Evolutionary conservation across 2,113 vertebrate species (phyloP), one percentile per base, ranked within the genome.

Genomic region (Solenodon paradoxus): DNA sequence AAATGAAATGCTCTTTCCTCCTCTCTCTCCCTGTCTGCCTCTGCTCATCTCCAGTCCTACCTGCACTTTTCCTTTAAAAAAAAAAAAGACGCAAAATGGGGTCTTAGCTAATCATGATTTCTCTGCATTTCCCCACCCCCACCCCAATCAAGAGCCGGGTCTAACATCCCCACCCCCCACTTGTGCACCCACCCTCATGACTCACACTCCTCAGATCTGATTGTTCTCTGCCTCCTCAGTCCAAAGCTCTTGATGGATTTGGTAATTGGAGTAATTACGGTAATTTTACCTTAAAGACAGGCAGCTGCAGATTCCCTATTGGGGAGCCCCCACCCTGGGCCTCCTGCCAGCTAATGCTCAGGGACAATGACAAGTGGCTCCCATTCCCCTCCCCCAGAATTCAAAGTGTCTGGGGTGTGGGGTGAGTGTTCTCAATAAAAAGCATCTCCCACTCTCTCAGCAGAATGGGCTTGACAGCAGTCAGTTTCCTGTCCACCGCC

Each of bases 251-350:
- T 98, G 98, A 98, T 98, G 97, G 97, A 97, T 98, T 98, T 97
- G 97, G 96, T 99, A 99, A 99, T 99, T 98, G 98, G 97, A 96
- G 98, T 98, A 98, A 99, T 99, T 98, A 98, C 98, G 98, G 98
- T 98, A 98, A 99, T 99, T 99, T 98, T 98, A 97, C 95, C 97
- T 98, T 98, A 98, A 98, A 98, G 96, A 97, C 97, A 98, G 97
- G 96, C 98, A 98, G 98, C 98, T 98, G 97, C 98, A 98, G 89
- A 98, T 98, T 98, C 2, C 42, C 97, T 95, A 95, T 97, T 89
- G 97, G 97, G 86, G 96, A 96, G 49, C 81, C 86, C 88, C 95
- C 80, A 81, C 90, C 95, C 81, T 5, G 90, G 97, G 97, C 98
- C 95, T 98, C 98, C 98, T 97, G 97, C 98, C 98, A 98, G 98